These are phyloP conservation scores for Myotis myotis DNA, from an alignment of 2,797 vertebrate species.

Conservation along the genomic window DNA sequence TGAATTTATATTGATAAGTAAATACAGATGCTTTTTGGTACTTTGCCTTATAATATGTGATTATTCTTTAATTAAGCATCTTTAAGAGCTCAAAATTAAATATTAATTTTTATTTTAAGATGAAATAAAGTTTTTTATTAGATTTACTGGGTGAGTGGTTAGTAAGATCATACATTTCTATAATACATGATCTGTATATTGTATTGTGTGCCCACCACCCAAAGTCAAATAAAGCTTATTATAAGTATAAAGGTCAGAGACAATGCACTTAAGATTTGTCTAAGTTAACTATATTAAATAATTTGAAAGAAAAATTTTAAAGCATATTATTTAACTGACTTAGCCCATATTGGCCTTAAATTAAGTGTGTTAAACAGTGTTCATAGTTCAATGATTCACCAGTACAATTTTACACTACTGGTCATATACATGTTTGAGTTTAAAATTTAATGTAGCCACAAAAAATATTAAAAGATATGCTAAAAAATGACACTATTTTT, in stretches of 20 bases:
- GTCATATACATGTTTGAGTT: neutral
- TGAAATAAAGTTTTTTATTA: neutral
- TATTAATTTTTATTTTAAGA: neutral
- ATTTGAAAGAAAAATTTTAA: neutral
- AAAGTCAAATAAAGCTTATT: neutral
- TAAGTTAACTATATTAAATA: neutral
- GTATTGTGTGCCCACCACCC: neutral
- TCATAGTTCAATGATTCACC: neutral
- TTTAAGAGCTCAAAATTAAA: neutral
- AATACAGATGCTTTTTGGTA: neutral
- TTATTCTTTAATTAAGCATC: neutral
- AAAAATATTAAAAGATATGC: neutral
- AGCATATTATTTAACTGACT: neutral
- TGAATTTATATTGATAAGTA: neutral
- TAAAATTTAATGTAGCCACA: neutral
- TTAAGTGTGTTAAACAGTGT: neutral
- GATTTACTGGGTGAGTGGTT: neutral
- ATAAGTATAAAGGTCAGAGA: neutral
- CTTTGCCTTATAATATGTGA: neutral
- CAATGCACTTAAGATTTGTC: neutral
- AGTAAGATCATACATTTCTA: neutral
- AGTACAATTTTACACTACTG: neutral
- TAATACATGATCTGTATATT: neutral
- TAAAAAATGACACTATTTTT: neutral
- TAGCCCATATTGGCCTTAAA: neutral